Conservation (phyloP, 2,888 invertebrate genomes). For the Iphiclides podalirius region DNA sequence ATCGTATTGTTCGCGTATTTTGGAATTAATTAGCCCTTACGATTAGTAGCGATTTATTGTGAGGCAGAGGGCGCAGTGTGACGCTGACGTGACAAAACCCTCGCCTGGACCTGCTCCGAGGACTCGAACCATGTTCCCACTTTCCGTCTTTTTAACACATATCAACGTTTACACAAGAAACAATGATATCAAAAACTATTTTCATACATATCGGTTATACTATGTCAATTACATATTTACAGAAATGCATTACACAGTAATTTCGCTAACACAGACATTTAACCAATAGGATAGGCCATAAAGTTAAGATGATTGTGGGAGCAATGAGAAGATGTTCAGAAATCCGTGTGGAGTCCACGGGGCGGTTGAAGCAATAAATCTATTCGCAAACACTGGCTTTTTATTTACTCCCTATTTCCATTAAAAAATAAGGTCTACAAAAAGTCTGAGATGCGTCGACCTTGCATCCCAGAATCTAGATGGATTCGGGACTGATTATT, state of each 20-base stretch:
- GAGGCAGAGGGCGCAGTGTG: constrained; percentile 4
- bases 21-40: constrained; percentile 33
- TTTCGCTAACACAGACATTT: too few species aligned
- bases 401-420: neutral
- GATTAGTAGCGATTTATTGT: constrained; percentile 14
- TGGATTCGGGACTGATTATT: too few species aligned
- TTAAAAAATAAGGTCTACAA: too few species aligned
- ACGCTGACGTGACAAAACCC: neutral
- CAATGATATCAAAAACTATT: neutral
- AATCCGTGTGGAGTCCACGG: neutral
- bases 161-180: too few species aligned
- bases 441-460: too few species aligned
- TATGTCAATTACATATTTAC: neutral
- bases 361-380: neutral
- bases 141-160: neutral
- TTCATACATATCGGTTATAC: neutral
- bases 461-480: too few species aligned
- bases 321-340: too few species aligned
- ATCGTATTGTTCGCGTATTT: constrained; percentile 48
- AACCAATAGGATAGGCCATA: too few species aligned
- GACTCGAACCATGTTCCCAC: neutral
- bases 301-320: too few species aligned
- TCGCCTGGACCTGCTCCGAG: constrained; percentile 14
- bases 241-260: too few species aligned
- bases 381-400: neutral